Evolutionary conservation across 2,797 vertebrate species (phyloP).

Genomic region (Pyrrhura leucotis): DNA sequence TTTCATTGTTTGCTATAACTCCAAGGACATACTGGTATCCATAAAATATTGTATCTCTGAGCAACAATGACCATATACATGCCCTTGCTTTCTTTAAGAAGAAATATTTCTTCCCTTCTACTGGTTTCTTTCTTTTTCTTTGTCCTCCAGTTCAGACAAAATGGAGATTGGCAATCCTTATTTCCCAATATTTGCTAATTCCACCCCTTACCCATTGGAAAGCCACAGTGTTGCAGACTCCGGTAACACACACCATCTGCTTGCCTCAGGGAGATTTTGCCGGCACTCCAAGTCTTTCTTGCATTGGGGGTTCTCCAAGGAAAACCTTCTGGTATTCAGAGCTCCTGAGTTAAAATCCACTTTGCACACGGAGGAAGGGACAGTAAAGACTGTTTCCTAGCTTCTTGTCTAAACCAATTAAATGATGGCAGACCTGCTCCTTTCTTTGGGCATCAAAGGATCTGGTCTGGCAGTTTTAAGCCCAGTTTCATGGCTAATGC

Average conservation of each 20-base stretch:
- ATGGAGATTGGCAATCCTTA: background rate
- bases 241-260: background rate
- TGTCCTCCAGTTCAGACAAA: background rate
- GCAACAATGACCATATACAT: background rate
- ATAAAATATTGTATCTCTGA: background rate
- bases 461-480: background rate
- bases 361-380: background rate
- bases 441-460: background rate
- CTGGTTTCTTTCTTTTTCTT: background rate
- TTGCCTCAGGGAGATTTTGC: background rate
- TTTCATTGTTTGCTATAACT: background rate
- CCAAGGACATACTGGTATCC: background rate
- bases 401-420: background rate
- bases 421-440: background rate
- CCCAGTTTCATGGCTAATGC: background rate
- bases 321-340: background rate
- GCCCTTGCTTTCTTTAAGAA: background rate
- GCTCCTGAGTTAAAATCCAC: background rate
- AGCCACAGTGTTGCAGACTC: background rate
- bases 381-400: background rate
- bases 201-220: background rate
- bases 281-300: background rate
- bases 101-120: background rate
- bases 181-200: background rate
- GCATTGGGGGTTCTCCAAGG: background rate